Evolutionary conservation across 2,113 vertebrate genomes (phyloP).

Genomic region (Ceyx cyanopectus): DNA sequence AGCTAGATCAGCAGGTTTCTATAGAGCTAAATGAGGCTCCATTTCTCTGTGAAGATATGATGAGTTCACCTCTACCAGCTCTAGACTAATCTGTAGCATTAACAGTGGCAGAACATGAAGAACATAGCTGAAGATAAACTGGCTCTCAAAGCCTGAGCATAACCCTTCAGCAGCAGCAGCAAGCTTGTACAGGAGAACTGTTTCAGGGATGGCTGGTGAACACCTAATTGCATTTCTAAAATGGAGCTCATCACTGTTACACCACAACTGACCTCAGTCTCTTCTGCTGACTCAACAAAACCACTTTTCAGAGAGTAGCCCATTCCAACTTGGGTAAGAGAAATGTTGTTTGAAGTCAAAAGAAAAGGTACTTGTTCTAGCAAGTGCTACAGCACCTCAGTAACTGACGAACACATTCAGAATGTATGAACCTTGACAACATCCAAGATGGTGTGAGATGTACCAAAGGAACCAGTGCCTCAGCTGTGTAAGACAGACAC

Average conservation of each 20-base stretch:
- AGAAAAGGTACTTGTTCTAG: not conserved
- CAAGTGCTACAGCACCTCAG: not conserved
- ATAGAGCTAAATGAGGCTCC: not conserved
- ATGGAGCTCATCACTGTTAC: not conserved
- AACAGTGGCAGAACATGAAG: not conserved
- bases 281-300: not conserved
- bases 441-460: fast-evolving
- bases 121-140: fast-evolving
- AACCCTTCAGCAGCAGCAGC: not conserved
- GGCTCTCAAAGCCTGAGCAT: not conserved
- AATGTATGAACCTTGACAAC: not conserved
- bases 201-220: not conserved
- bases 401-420: not conserved
- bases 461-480: not conserved
- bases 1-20: not conserved
- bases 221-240: not conserved
- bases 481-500: not conserved
- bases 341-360: not conserved
- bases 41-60: not conserved
- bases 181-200: not conserved
- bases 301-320: not conserved
- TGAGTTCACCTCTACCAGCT: not conserved
- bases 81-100: not conserved
- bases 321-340: not conserved
- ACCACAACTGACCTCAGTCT: not conserved